Base-by-base conservation (phyloP, 2,888 invertebrate genomes). In the Eupithecia vulgata region DNA sequence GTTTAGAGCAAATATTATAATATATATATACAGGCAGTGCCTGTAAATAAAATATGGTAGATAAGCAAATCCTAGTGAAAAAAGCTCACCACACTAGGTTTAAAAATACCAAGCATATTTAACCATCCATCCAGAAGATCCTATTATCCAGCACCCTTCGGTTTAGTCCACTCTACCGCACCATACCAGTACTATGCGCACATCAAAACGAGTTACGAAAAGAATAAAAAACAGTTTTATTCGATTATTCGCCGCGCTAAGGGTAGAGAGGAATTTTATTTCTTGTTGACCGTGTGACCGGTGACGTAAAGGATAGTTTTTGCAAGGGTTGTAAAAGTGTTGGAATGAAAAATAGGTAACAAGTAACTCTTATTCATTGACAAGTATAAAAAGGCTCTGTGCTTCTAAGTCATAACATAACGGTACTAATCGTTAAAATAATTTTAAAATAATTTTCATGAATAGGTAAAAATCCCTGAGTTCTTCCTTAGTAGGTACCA, bases 181-280 rank as follows among this genome's bases (percentile, higher is more conserved):
- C 57, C 52, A 10, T 57, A 13, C 25, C 13, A 57, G 12, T 21
- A 25, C 12, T 25, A 57, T 57, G 57, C 13, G 13, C 57, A 57
- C 21, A 57, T 57, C 57, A 57, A 57, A 57, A 57, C 57, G 25
- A 57, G 21, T 57, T 12, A 57, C 21, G 57, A 57, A 57, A 57
- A 57, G 10, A 57, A 57, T 57, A 57, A 57, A 57, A 52, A 57
- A 25, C 25, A 13, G 25, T 57, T 57, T 52, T 57, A 57, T 57
- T 57, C 25, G 25, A 25, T 57, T 57, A 57, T 57, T 57, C 57
- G 13, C 57, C 57, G 57, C 57, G 57, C 57, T 57, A 57, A 13
- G 57, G 57, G 57, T 57, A 25, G 1, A 25, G 21, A 21, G 25
- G 52, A 21, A 13, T 57, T 57, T 57, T 52, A 52, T 21, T 25